Evolutionary conservation across 2,888 invertebrate genomes (phyloP).

Genomic region (Halictus quadricinctus): DNA sequence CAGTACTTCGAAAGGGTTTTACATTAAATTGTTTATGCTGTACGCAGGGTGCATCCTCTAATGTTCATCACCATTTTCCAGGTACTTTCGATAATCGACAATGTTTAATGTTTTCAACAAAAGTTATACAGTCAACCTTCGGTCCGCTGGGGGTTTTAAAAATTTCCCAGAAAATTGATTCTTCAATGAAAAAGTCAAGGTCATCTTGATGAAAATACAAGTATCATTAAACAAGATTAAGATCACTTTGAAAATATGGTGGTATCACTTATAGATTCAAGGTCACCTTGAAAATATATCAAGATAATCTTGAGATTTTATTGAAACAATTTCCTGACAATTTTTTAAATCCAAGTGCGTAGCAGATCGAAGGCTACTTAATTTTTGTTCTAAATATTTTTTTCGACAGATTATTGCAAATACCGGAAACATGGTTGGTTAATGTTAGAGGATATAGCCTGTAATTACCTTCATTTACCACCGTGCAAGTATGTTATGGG

Average conservation of each 20-base stretch:
- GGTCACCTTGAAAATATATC: not conserved
- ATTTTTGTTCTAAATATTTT: not conserved
- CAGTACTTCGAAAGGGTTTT: conserved; percentile 60
- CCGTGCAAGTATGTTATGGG: conserved; percentile 68
- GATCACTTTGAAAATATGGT: not conserved
- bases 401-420: not conserved
- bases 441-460: not conserved
- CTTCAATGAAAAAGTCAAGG: not conserved
- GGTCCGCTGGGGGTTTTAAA: not conserved
- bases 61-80: not conserved
- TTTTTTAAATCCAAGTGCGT: not conserved
- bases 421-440: not conserved
- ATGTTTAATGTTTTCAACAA: not conserved
- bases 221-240: not conserved
- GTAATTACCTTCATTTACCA: conserved; percentile 69
- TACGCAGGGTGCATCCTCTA: conserved; percentile 24
- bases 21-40: conserved; percentile 68
- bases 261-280: not conserved
- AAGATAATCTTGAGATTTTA: not conserved
- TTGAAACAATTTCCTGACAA: not conserved
- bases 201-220: not conserved
- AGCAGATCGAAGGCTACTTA: not conserved
- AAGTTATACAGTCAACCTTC: not conserved
- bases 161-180: not conserved
- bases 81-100: not conserved